phyloP scores from a whole-genome alignment of 2,797 vertebrate genomes.

The Centropyge bicolor region DNA sequence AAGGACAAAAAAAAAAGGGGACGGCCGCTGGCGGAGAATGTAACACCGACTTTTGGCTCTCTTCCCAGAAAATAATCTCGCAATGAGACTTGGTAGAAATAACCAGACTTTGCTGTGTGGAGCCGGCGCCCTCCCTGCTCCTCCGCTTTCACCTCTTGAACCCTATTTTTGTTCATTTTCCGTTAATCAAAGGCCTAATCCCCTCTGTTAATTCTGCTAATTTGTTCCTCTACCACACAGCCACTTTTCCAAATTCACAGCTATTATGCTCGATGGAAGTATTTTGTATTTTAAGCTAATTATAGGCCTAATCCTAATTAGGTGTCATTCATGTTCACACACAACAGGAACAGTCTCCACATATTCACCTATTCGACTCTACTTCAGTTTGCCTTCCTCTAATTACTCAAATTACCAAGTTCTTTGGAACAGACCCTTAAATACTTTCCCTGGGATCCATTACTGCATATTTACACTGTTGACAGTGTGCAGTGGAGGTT shows the following conservation, averaged over 20 bases:
- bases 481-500: background rate
- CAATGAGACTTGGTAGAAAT: constrained; percentile 43
- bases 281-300: constrained; percentile 62
- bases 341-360: constrained; percentile 19
- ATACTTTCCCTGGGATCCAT: background rate
- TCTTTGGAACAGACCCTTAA: background rate
- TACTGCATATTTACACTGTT: background rate
- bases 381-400: constrained; percentile 17
- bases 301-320: constrained; percentile 66
- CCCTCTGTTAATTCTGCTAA: constrained; percentile 56
- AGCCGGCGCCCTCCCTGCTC: constrained; percentile 11
- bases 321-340: constrained; percentile 47
- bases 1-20: constrained; percentile 51
- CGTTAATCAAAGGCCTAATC: constrained; percentile 64
- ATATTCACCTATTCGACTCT: background rate
- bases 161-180: constrained; percentile 63
- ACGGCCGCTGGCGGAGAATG: constrained; percentile 22
- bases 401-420: constrained; percentile 7
- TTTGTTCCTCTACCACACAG: constrained; percentile 57
- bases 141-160: constrained; percentile 55
- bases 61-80: constrained; percentile 70
- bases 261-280: constrained; percentile 29
- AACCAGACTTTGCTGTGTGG: constrained; percentile 39
- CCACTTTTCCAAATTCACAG: constrained; percentile 48
- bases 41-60: constrained; percentile 52